Evolutionary conservation across 2,888 invertebrate genomes (phyloP).

Genomic region (Rhodophaea formosa): DNA sequence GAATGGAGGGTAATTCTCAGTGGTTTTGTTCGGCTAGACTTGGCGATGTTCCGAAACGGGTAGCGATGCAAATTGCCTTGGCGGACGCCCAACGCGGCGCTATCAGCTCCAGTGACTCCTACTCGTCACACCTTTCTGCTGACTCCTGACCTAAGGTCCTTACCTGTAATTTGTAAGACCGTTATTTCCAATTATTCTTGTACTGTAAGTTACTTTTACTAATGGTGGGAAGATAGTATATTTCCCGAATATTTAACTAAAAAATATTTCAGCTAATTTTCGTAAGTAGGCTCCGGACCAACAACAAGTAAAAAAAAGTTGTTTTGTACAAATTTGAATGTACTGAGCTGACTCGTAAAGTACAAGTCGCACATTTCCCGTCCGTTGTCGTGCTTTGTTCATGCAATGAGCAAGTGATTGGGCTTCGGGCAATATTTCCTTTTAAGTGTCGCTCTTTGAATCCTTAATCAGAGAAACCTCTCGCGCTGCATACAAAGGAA

Average conservation of each 20-base stretch:
- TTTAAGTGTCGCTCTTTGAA: constrained; percentile 75
- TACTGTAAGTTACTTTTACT: too few species aligned
- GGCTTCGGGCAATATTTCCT: constrained; percentile 69
- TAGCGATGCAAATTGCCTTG: constrained; percentile 81
- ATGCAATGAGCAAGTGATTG: constrained; percentile 41
- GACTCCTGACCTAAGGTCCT: constrained; percentile 49
- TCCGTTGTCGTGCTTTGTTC: constrained; percentile 28
- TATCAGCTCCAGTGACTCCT: constrained; percentile 60
- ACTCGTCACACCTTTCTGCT: constrained; percentile 55
- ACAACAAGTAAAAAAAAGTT: too few species aligned
- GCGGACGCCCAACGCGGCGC: constrained; percentile 79
- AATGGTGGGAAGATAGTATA: too few species aligned
- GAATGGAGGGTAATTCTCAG: constrained; percentile 80
- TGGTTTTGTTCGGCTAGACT: constrained; percentile 82
- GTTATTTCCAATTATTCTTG: too few species aligned
- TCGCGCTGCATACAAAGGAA: constrained; percentile 69
- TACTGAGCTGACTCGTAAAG: not conserved
- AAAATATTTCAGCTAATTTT: too few species aligned
- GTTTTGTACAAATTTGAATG: too few species aligned
- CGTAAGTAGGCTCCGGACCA: too few species aligned
- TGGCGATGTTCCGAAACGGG: constrained; percentile 81
- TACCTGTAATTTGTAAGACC: constrained; percentile 17
- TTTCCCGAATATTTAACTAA: too few species aligned
- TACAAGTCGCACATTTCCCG: constrained; percentile 22
- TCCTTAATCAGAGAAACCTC: constrained; percentile 71